Evolutionary conservation across 2,888 invertebrate genomes (phyloP).

Genomic region (Bimastos eiseni): DNA sequence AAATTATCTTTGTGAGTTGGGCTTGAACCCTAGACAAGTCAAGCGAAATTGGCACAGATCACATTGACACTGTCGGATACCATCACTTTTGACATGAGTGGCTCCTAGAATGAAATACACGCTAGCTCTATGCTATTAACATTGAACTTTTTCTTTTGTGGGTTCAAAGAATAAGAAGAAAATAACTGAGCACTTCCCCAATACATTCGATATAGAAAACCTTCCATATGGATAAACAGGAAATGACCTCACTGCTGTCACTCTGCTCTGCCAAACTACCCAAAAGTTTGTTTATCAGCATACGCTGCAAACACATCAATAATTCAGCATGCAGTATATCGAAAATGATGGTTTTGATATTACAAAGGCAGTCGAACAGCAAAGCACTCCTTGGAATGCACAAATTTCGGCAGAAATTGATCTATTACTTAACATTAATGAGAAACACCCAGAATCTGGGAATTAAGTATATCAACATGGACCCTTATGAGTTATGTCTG

Average conservation of each 20-base stretch:
- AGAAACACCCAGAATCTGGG: background rate
- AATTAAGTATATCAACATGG: background rate
- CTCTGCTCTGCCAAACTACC: background rate
- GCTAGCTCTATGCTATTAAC: too few relatives aligned
- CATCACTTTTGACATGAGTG: too few relatives aligned
- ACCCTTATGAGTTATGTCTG: background rate
- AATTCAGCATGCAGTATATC: slow-evolving; percentile 1
- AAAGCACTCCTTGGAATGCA: background rate
- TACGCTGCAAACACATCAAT: background rate
- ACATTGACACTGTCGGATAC: too few relatives aligned
- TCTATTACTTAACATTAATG: background rate
- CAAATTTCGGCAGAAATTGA: background rate
- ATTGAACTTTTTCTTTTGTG: too few relatives aligned
- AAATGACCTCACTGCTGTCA: background rate
- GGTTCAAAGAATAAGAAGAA: too few relatives aligned
- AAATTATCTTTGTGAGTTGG: too few relatives aligned
- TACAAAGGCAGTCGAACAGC: background rate
- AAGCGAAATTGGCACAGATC: too few relatives aligned
- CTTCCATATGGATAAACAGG: background rate
- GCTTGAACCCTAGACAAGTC: too few relatives aligned
- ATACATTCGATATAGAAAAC: background rate
- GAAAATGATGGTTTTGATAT: background rate
- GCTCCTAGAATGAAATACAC: too few relatives aligned
- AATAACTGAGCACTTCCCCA: background rate
- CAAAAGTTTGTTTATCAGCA: slow-evolving; percentile 2